Base-by-base conservation (phyloP, 2,888 invertebrate genomes). In the Caenorhabditis sp. region DNA sequence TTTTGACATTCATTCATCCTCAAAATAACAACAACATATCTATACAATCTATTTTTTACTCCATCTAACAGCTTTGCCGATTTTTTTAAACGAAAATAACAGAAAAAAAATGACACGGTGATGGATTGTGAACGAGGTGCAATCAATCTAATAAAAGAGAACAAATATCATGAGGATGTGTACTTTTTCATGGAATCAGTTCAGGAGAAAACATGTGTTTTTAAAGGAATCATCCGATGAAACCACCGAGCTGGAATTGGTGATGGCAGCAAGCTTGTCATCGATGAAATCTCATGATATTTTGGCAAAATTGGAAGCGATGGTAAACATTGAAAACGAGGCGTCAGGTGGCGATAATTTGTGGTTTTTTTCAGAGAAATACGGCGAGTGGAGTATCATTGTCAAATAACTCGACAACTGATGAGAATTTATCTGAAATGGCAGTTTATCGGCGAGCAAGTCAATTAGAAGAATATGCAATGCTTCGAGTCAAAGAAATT, bases 241-340 rank as follows among this genome's bases (percentile, higher is more conserved):
- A 2, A 70, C 65, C 10, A 31, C 31, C 56, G 77, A 76, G 31
- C 92, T 94, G 85, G 93, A 94, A 88, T 93, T 94, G 88, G 85
- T 83, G 26, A 85, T 85, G 85, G 83, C 76, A n/a, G 86, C 86
- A 12, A 79, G 80, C 10, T 54, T 85, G n/a, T 83, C 80, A 26
- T 84, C 83, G 21, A 77, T 86, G 61, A 66, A 79, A 38, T 83
- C 83, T 4, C 86, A 85, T 66, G 84, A 84, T 54, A 79, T 85
- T 50, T 70, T 86, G 17, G 70, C 81, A 12, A 69, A 78, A 58
- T 63, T 86, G 12, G 82, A 81, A 63, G 69, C 68, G 23, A 67
- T 78, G 64, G 61, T 67, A 38, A 70, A n/a, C n/a, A n/a, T n/a
- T n/a, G n/a, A n/a, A n/a, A n/a, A n/a, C n/a, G n/a, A n/a, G n/a